phyloP scores from a whole-genome alignment of 2,797 vertebrate genomes.

The Gambelia wislizenii region DNA sequence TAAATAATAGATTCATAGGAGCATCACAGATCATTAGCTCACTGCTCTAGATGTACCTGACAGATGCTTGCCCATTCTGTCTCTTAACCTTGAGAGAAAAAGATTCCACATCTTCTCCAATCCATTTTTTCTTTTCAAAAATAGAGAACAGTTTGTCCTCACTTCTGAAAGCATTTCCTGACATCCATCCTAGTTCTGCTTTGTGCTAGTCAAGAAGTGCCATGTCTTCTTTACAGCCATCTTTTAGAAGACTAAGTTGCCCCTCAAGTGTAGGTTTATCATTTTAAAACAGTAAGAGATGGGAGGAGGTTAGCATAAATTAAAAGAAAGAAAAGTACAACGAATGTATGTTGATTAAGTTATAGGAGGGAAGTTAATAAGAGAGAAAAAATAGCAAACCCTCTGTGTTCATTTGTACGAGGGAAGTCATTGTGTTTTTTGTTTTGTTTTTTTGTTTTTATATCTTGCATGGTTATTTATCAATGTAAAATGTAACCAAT shows the following conservation, averaged over 20 bases:
- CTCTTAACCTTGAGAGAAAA: background rate
- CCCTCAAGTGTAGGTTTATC: background rate
- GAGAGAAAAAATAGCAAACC: too few relatives aligned
- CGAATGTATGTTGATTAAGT: too few relatives aligned
- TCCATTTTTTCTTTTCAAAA: background rate
- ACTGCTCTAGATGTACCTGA: background rate
- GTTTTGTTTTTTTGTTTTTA: too few relatives aligned
- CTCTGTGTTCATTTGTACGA: too few relatives aligned
- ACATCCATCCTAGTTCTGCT: background rate
- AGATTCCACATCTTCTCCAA: background rate
- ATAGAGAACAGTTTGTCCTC: background rate
- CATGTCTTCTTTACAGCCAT: background rate
- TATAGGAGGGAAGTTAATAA: too few relatives aligned
- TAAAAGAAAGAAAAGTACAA: too few relatives aligned
- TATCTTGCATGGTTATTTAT: too few relatives aligned
- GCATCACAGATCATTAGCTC: background rate
- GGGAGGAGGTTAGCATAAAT: too few relatives aligned
- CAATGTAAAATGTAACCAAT: too few relatives aligned
- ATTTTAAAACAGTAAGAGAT: background rate
- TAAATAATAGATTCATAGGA: background rate
- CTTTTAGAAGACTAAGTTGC: background rate
- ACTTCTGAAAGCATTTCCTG: background rate
- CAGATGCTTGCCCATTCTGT: background rate
- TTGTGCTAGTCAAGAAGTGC: background rate
- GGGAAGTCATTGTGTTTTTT: too few relatives aligned